These are phyloP conservation scores for Aphidius ervi DNA, from an alignment of 1,140 invertebrate genomes.

Conservation along the genomic window DNA sequence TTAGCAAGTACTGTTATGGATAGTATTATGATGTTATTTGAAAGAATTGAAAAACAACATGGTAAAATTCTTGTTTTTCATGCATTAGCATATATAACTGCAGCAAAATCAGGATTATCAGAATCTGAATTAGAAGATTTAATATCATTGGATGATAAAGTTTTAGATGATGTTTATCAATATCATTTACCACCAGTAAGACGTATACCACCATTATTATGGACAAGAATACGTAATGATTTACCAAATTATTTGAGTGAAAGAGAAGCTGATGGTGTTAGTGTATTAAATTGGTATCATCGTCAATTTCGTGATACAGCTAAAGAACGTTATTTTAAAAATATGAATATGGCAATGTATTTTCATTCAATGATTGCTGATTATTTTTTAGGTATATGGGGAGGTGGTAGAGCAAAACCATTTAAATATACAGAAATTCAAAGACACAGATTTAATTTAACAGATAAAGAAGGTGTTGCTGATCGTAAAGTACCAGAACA, in stretches of 20 bases:
- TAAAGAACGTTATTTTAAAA: slow-evolving; percentile 93
- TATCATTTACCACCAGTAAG: slow-evolving; percentile 95
- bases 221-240: slow-evolving; percentile 94
- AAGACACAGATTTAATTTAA: slow-evolving; percentile 78
- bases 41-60: slow-evolving; percentile 91
- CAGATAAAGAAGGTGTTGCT: slow-evolving; percentile 87
- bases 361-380: slow-evolving; percentile 97
- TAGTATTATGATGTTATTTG: slow-evolving; percentile 95
- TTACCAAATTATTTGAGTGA: slow-evolving; percentile 94
- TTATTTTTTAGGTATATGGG: slow-evolving; percentile 96
- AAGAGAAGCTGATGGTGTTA: slow-evolving; percentile 93
- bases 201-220: slow-evolving; percentile 89
- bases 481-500: slow-evolving; percentile 95
- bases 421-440: slow-evolving; percentile 98
- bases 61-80: slow-evolving; percentile 90
- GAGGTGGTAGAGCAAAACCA: slow-evolving; percentile 88
- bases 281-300: slow-evolving; percentile 97
- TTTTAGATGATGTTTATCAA: slow-evolving; percentile 96
- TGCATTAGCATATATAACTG: slow-evolving; percentile 91
- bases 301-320: slow-evolving; percentile 93
- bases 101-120: slow-evolving; percentile 85
- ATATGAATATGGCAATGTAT: slow-evolving; percentile 92
- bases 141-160: slow-evolving; percentile 90
- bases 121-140: slow-evolving; percentile 93
- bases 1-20: slow-evolving; percentile 94